Conservation (phyloP, 2,888 invertebrate genomes). For the Euproctis similis region DNA sequence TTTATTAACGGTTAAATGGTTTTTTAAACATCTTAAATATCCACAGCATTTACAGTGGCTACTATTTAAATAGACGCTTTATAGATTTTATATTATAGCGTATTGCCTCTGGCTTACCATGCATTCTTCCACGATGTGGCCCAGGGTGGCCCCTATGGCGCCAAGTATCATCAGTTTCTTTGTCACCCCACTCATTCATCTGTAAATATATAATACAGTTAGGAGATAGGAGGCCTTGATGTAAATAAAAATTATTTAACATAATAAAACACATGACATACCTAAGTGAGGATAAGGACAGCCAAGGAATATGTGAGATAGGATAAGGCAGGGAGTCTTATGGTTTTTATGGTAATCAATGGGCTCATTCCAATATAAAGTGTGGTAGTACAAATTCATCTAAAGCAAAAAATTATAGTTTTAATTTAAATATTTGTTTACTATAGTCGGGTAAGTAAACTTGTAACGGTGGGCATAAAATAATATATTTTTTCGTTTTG, state of each 20-base stretch:
- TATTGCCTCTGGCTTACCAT: conserved; percentile 44
- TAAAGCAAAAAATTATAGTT: conserved; percentile 35
- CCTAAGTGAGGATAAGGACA: conserved; percentile 67
- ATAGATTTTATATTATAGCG: no score
- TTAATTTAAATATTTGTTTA: neutral
- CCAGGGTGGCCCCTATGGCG: conserved; percentile 65
- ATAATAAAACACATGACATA: conserved; percentile 41
- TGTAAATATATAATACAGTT: conserved; percentile 23
- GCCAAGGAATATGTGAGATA: conserved; percentile 71
- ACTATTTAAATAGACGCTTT: no score
- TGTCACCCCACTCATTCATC: conserved; percentile 73
- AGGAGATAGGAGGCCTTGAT: no score
- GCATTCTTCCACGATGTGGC: conserved; percentile 66
- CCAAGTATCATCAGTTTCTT: conserved; percentile 68
- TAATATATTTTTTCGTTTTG: no score
- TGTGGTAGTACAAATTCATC: conserved; percentile 56
- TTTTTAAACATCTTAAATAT: no score
- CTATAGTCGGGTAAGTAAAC: no score
- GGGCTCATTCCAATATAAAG: conserved; percentile 56
- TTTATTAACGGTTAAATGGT: no score
- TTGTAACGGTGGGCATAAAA: no score
- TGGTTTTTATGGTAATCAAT: conserved; percentile 59
- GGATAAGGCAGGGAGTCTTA: conserved; percentile 56
- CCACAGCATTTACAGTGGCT: no score
- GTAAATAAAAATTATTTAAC: conserved; percentile 4